Percentiles rank a stretch among this genome's conserved stretches.
phyloP scores from a whole-genome alignment of 2,797 vertebrate genomes.

The Manis pentadactyla region DNA sequence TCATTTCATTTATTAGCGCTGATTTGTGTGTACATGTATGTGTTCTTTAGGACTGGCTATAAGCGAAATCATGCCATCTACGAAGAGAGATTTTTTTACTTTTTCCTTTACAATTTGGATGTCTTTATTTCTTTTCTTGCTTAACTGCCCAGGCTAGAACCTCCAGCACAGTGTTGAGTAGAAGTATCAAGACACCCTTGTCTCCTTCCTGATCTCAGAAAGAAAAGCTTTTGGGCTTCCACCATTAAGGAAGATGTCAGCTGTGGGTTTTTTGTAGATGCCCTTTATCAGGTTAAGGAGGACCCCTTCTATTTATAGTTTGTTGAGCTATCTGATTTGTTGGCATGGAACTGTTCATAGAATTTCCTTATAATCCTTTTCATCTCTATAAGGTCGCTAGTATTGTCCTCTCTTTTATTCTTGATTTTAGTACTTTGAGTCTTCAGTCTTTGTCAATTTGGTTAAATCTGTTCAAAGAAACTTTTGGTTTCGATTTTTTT shows the following conservation, averaged over 20 bases:
- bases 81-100: neutral
- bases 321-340: neutral
- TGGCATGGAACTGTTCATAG: neutral
- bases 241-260: neutral
- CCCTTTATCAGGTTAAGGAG: neutral
- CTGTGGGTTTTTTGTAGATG: neutral
- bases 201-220: neutral
- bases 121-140: neutral
- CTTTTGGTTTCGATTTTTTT: neutral
- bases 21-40: neutral
- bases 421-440: neutral
- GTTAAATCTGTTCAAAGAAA: neutral
- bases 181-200: neutral
- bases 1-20: neutral
- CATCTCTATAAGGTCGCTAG: neutral
- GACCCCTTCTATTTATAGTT: neutral
- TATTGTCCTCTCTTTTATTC: neutral
- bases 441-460: neutral
- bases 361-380: neutral
- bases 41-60: neutral
- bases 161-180: neutral
- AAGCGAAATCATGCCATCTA: neutral
- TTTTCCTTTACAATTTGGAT: neutral
- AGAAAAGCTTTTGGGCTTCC: neutral
- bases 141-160: neutral